Percentiles rank a stretch among this genome's conserved stretches.
Evolutionary conservation across 2,888 invertebrate species (phyloP).

Genomic region (Drosophila maculinotata): DNA sequence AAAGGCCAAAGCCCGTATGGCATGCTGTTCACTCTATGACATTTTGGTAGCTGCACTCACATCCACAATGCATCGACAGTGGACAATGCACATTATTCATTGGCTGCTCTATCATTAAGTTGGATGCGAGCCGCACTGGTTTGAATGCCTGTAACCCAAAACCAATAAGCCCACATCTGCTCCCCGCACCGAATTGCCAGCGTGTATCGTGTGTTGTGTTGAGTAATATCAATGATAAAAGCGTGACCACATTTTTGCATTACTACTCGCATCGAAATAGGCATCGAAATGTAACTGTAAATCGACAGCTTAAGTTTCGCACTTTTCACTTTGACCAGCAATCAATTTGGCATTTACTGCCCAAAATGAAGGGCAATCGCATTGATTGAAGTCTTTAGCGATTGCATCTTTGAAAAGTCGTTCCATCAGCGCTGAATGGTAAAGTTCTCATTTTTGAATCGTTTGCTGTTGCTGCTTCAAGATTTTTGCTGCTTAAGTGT

Average conservation of each 20-base stretch:
- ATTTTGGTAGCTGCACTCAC: conserved; percentile 12
- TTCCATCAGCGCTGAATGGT: neutral
- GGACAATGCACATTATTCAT: too few relatives aligned
- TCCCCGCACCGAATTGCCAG: conserved; percentile 15
- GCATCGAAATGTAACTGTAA: conserved; percentile 17
- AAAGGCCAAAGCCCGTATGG: conserved; percentile 3
- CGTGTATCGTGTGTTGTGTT: too few relatives aligned
- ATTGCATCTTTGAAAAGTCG: neutral
- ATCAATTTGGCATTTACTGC: conserved; percentile 3
- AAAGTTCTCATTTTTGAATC: neutral
- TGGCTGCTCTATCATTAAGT: conserved; percentile 24
- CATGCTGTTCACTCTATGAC: conserved; percentile 20
- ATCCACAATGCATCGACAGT: neutral
- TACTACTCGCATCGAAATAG: conserved; percentile 9
- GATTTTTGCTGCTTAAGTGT: neutral
- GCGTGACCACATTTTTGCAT: conserved; percentile 35
- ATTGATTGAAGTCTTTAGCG: neutral
- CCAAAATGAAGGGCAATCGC: neutral
- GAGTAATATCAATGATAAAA: too few relatives aligned
- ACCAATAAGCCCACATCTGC: conserved; percentile 31
- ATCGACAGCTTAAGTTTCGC: neutral
- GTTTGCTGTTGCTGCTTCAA: neutral
- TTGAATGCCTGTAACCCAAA: conserved; percentile 19
- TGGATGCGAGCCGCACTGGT: conserved; percentile 12
- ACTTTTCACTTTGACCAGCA: too few relatives aligned